Evolutionary conservation across 2,113 vertebrate species (phyloP).

Genomic region (Colaptes auratus): DNA sequence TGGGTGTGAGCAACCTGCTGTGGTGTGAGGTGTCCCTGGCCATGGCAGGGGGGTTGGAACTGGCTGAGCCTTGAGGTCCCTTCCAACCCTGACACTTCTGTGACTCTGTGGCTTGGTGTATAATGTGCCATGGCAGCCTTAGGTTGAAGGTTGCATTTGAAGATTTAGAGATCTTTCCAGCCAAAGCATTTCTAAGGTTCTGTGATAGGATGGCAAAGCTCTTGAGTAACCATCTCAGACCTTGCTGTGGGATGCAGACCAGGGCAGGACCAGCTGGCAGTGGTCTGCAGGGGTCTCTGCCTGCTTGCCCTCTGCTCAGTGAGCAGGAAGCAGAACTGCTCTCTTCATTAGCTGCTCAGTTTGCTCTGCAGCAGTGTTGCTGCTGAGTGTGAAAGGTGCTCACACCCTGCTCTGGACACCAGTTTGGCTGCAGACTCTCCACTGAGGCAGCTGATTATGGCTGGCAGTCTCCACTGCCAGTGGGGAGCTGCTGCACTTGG

Average conservation of each 20-base stretch:
- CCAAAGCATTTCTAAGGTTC: too few species aligned
- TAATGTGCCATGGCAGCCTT: accelerated
- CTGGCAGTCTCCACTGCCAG: background rate
- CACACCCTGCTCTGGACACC: background rate
- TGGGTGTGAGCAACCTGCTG: too few species aligned
- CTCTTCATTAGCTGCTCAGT: background rate
- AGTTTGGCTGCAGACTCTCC: background rate
- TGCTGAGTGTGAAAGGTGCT: background rate
- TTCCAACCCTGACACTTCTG: too few species aligned
- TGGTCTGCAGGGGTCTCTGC: background rate
- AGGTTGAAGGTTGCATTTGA: too few species aligned
- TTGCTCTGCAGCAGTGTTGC: background rate
- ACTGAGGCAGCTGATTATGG: background rate
- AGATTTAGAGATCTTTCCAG: too few species aligned
- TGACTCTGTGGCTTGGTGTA: background rate
- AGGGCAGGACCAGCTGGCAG: background rate
- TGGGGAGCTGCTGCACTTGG: background rate
- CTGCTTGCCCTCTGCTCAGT: background rate
- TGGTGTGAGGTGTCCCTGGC: too few species aligned
- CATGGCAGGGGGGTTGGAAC: too few species aligned
- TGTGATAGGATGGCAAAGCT: background rate
- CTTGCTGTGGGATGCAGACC: background rate
- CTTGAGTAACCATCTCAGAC: background rate
- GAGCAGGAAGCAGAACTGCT: background rate
- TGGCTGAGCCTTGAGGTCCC: too few species aligned